A percentile compares a stretch with the other conserved stretches of the same genome.
phyloP scores from a whole-genome alignment of 2,888 invertebrate species.

The Mesorhabditis belari region DNA sequence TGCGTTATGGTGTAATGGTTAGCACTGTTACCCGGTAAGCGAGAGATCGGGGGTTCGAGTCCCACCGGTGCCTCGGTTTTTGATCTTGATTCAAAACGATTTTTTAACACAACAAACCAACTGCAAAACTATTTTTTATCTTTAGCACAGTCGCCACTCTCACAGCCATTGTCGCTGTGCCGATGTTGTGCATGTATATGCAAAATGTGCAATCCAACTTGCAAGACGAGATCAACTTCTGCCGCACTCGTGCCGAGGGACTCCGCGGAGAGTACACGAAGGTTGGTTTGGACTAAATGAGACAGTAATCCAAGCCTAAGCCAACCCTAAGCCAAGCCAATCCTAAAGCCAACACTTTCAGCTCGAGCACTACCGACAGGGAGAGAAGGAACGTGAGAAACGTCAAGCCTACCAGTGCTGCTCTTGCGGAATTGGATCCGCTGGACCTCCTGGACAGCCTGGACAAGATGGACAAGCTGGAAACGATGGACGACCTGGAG shows the following conservation, averaged over 20 bases:
- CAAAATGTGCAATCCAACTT: conserved; percentile 43
- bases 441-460: conserved; percentile 31
- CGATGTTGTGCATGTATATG: conserved; percentile 37
- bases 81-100: too few relatives aligned
- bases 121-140: too few relatives aligned
- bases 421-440: conserved; percentile 33
- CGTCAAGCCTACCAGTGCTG: conserved; percentile 35
- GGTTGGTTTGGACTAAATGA: conserved; percentile 6
- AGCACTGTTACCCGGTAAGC: too few relatives aligned
- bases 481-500: conserved; percentile 33
- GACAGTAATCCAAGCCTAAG: neutral
- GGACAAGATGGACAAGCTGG: conserved; percentile 29
- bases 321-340: neutral
- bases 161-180: conserved; percentile 31
- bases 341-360: conserved; percentile 1
- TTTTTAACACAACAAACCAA: too few relatives aligned
- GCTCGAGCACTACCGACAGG: conserved; percentile 20
- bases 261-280: conserved; percentile 38
- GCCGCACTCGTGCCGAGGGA: conserved; percentile 31
- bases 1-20: too few relatives aligned
- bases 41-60: too few relatives aligned
- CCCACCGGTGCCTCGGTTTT: too few relatives aligned
- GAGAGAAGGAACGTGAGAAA: conserved; percentile 24
- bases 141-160: conserved; percentile 24
- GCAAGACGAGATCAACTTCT: conserved; percentile 45